These are phyloP conservation scores for Pogonocherus hispidulus DNA, from an alignment of 2,888 invertebrate species.

Conservation along the genomic window DNA sequence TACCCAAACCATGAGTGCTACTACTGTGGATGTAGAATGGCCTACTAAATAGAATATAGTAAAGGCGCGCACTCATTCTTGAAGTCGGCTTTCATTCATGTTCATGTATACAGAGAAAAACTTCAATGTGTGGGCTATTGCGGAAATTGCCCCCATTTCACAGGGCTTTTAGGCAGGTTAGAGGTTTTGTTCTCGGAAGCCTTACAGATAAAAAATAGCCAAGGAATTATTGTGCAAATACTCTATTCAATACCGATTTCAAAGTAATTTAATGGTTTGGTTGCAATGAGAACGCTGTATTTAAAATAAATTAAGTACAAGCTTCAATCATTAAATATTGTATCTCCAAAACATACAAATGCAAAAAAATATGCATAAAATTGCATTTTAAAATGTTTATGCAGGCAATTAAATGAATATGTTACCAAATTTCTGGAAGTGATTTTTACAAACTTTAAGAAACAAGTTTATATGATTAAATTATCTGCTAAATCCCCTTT, in stretches of 20 bases:
- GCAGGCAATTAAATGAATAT: too few species aligned
- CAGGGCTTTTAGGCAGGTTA: neutral
- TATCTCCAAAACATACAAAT: too few species aligned
- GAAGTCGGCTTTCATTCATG: constrained; percentile 21
- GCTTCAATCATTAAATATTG: too few species aligned
- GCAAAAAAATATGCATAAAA: too few species aligned
- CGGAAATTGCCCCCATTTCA: constrained; percentile 28
- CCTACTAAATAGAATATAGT: constrained; percentile 25
- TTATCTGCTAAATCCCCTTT: too few species aligned
- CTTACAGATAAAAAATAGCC: neutral
- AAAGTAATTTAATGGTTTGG: too few species aligned
- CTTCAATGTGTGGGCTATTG: constrained; percentile 14
- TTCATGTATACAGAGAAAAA: neutral
- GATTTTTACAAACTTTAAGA: too few species aligned
- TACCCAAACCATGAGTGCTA: constrained; percentile 18
- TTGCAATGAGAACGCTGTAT: too few species aligned
- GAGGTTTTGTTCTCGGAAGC: neutral
- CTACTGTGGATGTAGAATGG: constrained; percentile 6
- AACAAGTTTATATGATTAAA: too few species aligned
- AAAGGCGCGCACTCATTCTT: constrained; percentile 17
- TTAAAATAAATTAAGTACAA: too few species aligned
- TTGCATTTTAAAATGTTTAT: too few species aligned
- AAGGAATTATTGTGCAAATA: neutral
- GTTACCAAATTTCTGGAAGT: too few species aligned
- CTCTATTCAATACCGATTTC: neutral